Evolutionary conservation across 2,797 vertebrate genomes (phyloP).

Genomic region (Karalla daura): DNA sequence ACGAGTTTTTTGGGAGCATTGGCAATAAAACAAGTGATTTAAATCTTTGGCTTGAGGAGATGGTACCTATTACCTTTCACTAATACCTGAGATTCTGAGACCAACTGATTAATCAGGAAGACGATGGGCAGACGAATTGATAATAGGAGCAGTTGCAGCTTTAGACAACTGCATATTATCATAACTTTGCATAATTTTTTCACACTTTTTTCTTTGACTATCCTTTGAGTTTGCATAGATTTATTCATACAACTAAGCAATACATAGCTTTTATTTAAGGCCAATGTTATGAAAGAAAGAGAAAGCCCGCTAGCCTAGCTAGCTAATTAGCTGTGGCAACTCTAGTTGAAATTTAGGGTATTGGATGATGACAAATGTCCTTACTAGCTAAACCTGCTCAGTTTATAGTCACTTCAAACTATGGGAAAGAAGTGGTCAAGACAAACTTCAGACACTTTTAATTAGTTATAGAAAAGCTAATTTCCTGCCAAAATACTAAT

Average conservation of each 20-base stretch:
- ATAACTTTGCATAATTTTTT: not conserved
- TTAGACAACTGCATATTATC: not conserved
- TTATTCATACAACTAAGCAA: too few species aligned
- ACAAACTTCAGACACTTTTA: too few species aligned
- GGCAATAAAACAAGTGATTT: not conserved
- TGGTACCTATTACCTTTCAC: not conserved
- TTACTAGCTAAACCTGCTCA: not conserved
- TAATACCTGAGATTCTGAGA: not conserved
- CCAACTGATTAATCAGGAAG: not conserved
- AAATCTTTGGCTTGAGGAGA: not conserved
- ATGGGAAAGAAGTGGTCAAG: not conserved
- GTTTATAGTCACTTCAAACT: not conserved
- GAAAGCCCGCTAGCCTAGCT: too few species aligned
- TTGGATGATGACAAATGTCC: not conserved
- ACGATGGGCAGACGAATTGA: too few species aligned
- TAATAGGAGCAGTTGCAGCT: not conserved
- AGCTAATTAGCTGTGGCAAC: too few species aligned
- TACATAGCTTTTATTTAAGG: too few species aligned
- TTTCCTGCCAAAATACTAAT: not conserved
- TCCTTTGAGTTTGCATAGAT: not conserved
- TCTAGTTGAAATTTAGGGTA: too few species aligned
- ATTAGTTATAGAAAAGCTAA: not conserved
- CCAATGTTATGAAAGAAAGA: too few species aligned
- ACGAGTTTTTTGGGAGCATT: not conserved
- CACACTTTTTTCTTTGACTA: not conserved